These are phyloP conservation scores for Aporophyla lueneburgensis DNA, from an alignment of 2,888 invertebrate species.

Conservation along the genomic window DNA sequence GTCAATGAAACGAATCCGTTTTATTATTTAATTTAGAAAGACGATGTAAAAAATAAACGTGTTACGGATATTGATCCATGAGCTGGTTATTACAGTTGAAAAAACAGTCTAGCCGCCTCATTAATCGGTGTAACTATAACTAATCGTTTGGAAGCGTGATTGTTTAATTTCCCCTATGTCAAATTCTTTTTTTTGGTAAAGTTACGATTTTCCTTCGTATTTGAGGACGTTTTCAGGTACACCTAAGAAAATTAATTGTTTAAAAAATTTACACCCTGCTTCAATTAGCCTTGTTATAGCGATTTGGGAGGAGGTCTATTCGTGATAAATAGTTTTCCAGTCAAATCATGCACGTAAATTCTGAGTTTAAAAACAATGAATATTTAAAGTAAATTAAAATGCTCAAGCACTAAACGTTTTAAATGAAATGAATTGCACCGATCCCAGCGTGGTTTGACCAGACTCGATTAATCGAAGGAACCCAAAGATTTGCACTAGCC, in stretches of 20 bases:
- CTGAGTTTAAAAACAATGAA: background rate
- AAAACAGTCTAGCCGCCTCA: slow-evolving; percentile 19
- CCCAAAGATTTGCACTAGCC: no score
- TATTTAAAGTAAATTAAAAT: background rate
- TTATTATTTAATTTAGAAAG: slow-evolving; percentile 30
- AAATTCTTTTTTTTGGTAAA: background rate
- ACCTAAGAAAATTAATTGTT: background rate
- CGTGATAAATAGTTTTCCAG: no score
- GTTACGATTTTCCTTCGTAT: background rate
- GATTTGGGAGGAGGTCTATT: background rate
- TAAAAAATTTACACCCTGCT: background rate
- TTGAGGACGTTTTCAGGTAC: background rate
- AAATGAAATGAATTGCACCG: no score
- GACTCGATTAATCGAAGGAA: no score
- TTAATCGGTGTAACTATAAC: slow-evolving; percentile 15
- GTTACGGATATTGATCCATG: slow-evolving; percentile 23
- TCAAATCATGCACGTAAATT: background rate
- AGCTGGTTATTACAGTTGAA: slow-evolving; percentile 16
- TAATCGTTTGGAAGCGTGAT: slow-evolving; percentile 15
- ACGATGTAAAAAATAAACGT: slow-evolving; percentile 7
- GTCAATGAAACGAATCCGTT: slow-evolving; percentile 35
- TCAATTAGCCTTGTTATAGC: background rate
- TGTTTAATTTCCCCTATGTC: slow-evolving; percentile 11
- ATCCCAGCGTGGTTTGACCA: no score
- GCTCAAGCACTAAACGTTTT: background rate